These are phyloP conservation scores for Spisula subtruncata DNA, from an alignment of 2,888 invertebrate species.

Conservation along the genomic window DNA sequence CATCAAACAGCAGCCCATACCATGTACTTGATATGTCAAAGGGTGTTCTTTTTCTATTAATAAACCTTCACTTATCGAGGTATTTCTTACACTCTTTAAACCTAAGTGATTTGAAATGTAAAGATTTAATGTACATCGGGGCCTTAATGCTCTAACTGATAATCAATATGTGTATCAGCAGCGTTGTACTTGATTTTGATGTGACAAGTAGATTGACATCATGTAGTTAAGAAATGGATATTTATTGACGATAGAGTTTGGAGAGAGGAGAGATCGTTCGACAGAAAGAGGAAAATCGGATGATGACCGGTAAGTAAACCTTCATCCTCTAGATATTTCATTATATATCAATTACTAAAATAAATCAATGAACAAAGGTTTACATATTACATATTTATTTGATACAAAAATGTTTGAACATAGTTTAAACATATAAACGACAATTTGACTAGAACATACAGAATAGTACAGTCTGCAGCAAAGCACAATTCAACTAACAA, in stretches of 20 bases:
- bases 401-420: not conserved
- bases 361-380: not conserved
- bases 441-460: not conserved
- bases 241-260: not conserved
- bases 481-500: not conserved
- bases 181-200: not conserved
- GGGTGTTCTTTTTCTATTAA: too few relatives aligned
- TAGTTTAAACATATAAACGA: not conserved
- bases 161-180: not conserved
- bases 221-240: not conserved
- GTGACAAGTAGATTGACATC: not conserved
- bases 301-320: not conserved
- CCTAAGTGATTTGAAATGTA: too few relatives aligned
- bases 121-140: not conserved
- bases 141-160: not conserved
- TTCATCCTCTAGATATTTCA: not conserved
- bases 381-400: not conserved
- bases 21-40: too few relatives aligned
- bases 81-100: too few relatives aligned
- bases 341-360: not conserved
- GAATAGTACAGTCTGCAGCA: not conserved
- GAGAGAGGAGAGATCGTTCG: not conserved
- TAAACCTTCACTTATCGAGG: too few relatives aligned
- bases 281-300: not conserved
- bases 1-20: too few relatives aligned